phyloP scores from a whole-genome alignment of 92 coral and sea anemone species.

The Actinernus sp. region DNA sequence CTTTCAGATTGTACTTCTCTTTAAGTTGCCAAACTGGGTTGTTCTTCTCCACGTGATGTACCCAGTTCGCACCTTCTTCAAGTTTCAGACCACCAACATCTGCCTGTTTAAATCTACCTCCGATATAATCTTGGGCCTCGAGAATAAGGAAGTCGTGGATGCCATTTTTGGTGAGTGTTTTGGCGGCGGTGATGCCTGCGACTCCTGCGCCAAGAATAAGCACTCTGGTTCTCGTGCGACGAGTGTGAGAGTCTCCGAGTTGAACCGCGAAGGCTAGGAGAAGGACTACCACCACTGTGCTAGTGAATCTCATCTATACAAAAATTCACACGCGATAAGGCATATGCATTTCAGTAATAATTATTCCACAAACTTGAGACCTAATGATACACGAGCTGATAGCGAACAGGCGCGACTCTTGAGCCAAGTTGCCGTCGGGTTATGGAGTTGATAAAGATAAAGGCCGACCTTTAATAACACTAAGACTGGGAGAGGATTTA shows the following conservation, averaged over 20 bases:
- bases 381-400: too few species aligned
- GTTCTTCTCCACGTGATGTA: conserved; percentile 60
- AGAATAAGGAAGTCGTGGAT: conserved; percentile 77
- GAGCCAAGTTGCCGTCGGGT: too few species aligned
- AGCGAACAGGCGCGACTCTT: too few species aligned
- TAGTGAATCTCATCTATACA: too few species aligned
- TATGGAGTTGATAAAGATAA: too few species aligned
- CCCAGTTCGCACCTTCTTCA: conserved; percentile 92
- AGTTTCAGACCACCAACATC: conserved; percentile 52
- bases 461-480: too few species aligned
- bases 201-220: conserved; percentile 89
- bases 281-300: too few species aligned
- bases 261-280: too few species aligned
- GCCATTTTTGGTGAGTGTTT: conserved; percentile 68
- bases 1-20: conserved; percentile 29
- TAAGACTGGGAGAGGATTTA: too few species aligned
- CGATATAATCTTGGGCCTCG: conserved; percentile 89
- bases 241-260: neutral
- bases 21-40: conserved; percentile 52
- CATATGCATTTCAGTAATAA: too few species aligned
- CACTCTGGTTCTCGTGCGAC: conserved; percentile 35
- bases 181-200: conserved; percentile 87
- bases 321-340: too few species aligned
- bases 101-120: conserved; percentile 81
- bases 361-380: too few species aligned